These are phyloP conservation scores for Hemithea aestivaria DNA, from an alignment of 2,888 invertebrate species.

Conservation along the genomic window DNA sequence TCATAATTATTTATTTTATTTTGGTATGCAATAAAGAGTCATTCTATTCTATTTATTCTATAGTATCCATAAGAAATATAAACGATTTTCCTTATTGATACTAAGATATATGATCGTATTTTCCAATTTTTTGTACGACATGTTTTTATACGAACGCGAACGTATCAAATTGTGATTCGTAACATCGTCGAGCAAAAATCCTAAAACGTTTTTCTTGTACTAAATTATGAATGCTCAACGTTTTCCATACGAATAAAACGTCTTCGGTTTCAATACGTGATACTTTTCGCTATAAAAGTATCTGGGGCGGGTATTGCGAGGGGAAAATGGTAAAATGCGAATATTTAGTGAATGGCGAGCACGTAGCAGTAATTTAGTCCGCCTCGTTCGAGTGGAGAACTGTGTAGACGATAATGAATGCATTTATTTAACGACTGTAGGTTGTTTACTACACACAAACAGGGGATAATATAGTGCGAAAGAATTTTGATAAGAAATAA, in stretches of 20 bases:
- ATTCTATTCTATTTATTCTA: too few relatives aligned
- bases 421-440: background rate
- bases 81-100: too few relatives aligned
- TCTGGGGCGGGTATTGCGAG: constrained; percentile 21
- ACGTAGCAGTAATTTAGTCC: constrained; percentile 60
- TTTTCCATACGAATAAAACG: constrained; percentile 1
- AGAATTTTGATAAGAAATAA: too few relatives aligned
- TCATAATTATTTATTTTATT: too few relatives aligned
- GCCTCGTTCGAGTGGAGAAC: constrained; percentile 57
- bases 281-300: constrained; percentile 30
- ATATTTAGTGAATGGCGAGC: constrained; percentile 56
- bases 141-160: too few relatives aligned
- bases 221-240: constrained; percentile 10
- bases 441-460: too few relatives aligned
- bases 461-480: too few relatives aligned
- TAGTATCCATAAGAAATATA: too few relatives aligned
- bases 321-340: constrained; percentile 26
- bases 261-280: constrained; percentile 17
- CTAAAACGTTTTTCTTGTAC: constrained; percentile 1
- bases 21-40: too few relatives aligned
- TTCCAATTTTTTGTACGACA: too few relatives aligned
- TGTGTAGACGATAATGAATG: constrained; percentile 49
- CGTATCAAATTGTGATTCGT: too few relatives aligned
- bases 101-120: too few relatives aligned
- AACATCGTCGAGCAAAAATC: background rate